phyloP scores from a whole-genome alignment of 1,140 invertebrate species.

The Tetragonula clypearis region DNA sequence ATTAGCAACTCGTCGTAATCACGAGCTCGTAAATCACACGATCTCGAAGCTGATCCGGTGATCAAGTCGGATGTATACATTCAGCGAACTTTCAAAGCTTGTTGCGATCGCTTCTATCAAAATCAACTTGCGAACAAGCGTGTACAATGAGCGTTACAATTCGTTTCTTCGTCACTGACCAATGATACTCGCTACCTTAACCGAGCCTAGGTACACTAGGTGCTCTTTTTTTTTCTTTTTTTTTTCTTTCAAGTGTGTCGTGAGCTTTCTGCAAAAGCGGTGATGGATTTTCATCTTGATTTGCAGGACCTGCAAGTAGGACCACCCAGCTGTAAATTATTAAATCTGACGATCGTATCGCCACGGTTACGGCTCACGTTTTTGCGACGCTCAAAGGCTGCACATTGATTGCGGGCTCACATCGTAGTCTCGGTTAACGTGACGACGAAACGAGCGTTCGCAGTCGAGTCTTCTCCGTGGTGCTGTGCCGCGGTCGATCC shows the following conservation, averaged over 20 bases:
- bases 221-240: neutral
- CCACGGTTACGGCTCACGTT: neutral
- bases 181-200: neutral
- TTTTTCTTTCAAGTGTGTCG: too few relatives aligned
- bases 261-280: neutral
- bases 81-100: neutral
- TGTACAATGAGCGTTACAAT: neutral
- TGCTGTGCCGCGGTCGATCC: constrained; percentile 40
- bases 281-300: neutral
- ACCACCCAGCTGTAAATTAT: neutral
- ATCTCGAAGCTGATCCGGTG: neutral
- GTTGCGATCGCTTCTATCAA: neutral
- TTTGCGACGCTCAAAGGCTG: neutral
- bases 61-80: neutral
- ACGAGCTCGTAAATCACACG: neutral
- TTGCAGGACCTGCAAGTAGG: too few relatives aligned
- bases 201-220: neutral
- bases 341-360: neutral
- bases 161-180: neutral
- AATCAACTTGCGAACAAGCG: neutral
- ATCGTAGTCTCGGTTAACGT: constrained; percentile 13
- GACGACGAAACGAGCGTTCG: constrained; percentile 4
- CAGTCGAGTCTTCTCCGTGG: neutral
- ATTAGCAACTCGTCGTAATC: neutral
- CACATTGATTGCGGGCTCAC: neutral